A percentile compares a stretch with the other conserved stretches of the same genome.
These are phyloP conservation scores for Scrobipalpa costella DNA, from an alignment of 2,888 invertebrate species.

Conservation along the genomic window DNA sequence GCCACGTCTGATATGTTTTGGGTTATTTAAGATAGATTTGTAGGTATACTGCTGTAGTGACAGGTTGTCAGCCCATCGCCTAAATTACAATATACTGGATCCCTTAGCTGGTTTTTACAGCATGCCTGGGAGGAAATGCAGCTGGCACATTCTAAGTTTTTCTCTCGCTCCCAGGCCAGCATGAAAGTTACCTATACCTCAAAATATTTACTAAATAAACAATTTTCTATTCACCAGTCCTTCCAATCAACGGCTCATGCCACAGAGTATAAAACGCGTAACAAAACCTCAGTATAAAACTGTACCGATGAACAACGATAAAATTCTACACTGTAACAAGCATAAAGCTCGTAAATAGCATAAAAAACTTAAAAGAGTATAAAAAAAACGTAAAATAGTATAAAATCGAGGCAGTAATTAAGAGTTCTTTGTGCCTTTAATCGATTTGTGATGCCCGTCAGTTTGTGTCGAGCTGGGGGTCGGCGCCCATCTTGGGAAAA, in stretches of 20 bases:
- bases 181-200: too few species aligned
- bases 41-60: too few species aligned
- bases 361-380: conserved; percentile 32
- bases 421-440: conserved; percentile 55
- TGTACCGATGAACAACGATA: conserved; percentile 28
- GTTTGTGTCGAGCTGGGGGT: conserved; percentile 35
- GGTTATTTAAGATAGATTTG: too few species aligned
- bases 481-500: conserved; percentile 27
- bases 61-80: too few species aligned
- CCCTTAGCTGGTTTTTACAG: too few species aligned
- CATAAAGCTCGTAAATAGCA: conserved; percentile 27
- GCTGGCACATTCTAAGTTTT: too few species aligned
- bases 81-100: too few species aligned
- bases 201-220: too few species aligned
- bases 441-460: conserved; percentile 61
- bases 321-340: conserved; percentile 24
- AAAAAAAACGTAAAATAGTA: conserved; percentile 32
- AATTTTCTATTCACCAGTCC: conserved; percentile 41
- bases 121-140: too few species aligned
- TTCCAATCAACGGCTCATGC: conserved; percentile 46
- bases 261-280: conserved; percentile 36
- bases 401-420: conserved; percentile 59
- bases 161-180: too few species aligned
- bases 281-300: conserved; percentile 4
- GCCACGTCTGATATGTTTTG: too few species aligned